phyloP scores from a whole-genome alignment of 2,113 vertebrate genomes.

The Sorex araneus region DNA sequence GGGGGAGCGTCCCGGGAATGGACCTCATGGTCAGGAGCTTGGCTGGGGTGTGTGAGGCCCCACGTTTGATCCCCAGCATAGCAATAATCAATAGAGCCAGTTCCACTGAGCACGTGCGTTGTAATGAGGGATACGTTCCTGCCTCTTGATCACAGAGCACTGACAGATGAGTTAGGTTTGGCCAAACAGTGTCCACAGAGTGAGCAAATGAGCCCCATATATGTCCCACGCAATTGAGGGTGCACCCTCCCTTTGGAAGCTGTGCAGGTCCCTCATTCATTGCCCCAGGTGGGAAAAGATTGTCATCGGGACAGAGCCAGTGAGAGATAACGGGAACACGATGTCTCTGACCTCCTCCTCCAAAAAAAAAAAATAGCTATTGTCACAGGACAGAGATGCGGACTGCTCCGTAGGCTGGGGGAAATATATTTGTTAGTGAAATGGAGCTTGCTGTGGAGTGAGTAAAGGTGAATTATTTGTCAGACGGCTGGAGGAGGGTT shows the following conservation, averaged over 20 bases:
- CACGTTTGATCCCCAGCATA: too few relatives aligned
- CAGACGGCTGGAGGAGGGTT: conserved; percentile 90
- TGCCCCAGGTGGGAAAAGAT: conserved; percentile 76
- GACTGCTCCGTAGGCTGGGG: conserved; percentile 88
- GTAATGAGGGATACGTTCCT: fast-evolving
- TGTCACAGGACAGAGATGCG: conserved; percentile 84
- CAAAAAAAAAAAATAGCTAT: conserved; percentile 82
- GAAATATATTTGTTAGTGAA: conserved; percentile 93
- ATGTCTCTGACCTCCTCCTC: conserved; percentile 85
- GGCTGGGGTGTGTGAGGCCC: too few relatives aligned
- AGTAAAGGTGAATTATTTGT: conserved; percentile 93
- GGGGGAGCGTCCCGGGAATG: too few relatives aligned
- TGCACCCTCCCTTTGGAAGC: conserved; percentile 72
- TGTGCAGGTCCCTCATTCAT: conserved; percentile 80
- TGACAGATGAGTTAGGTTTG: fast-evolving
- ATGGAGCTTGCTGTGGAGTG: conserved; percentile 90
- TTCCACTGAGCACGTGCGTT: fast-evolving
- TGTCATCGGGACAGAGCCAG: conserved; percentile 64
- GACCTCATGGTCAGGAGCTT: neutral
- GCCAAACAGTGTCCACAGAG: neutral
- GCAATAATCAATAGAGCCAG: too few relatives aligned
- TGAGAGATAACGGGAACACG: conserved; percentile 80
- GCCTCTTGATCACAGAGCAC: fast-evolving
- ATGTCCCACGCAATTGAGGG: conserved; percentile 72
- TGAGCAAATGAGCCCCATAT: neutral